Conservation (phyloP, 1,140 invertebrate species). For the Euura saliciscinereae region DNA sequence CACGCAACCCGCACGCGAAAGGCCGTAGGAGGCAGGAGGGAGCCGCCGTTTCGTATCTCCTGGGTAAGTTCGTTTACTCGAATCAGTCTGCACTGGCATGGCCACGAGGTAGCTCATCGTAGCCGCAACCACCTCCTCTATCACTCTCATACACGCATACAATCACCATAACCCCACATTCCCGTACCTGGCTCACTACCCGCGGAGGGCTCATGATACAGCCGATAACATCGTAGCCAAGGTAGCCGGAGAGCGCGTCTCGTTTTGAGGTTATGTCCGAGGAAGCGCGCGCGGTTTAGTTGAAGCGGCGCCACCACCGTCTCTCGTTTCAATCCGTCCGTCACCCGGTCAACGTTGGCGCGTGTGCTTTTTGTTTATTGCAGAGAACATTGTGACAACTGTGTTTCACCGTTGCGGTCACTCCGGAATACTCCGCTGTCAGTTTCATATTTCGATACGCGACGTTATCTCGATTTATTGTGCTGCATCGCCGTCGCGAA, state of each 20-base stretch:
- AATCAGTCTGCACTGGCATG: slow-evolving; percentile 60
- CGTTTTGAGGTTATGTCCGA: slow-evolving; percentile 48
- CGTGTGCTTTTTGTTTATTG: not conserved
- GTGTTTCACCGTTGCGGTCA: not conserved
- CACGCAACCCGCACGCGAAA: slow-evolving; percentile 13
- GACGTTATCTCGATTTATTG: too few relatives aligned
- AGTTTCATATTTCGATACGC: too few relatives aligned
- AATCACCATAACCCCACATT: slow-evolving; percentile 15
- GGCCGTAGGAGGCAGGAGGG: slow-evolving; percentile 2
- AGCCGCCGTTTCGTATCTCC: slow-evolving; percentile 33
- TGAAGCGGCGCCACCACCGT: not conserved
- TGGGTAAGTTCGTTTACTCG: slow-evolving; percentile 57
- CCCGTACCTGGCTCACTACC: slow-evolving; percentile 39
- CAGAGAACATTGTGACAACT: not conserved
- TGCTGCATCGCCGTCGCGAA: too few relatives aligned
- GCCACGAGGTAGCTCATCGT: slow-evolving; percentile 54
- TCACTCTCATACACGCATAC: slow-evolving; percentile 31
- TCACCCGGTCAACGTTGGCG: not conserved
- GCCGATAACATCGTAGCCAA: slow-evolving; percentile 14
- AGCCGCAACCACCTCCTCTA: slow-evolving; percentile 47
- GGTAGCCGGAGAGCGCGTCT: slow-evolving; percentile 16
- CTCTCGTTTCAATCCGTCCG: not conserved
- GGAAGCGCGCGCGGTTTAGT: slow-evolving; percentile 28
- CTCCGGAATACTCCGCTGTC: not conserved
- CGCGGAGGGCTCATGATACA: slow-evolving; percentile 33